Base-by-base conservation (phyloP, 2,888 invertebrate species). In the Platycnemis pennipes region DNA sequence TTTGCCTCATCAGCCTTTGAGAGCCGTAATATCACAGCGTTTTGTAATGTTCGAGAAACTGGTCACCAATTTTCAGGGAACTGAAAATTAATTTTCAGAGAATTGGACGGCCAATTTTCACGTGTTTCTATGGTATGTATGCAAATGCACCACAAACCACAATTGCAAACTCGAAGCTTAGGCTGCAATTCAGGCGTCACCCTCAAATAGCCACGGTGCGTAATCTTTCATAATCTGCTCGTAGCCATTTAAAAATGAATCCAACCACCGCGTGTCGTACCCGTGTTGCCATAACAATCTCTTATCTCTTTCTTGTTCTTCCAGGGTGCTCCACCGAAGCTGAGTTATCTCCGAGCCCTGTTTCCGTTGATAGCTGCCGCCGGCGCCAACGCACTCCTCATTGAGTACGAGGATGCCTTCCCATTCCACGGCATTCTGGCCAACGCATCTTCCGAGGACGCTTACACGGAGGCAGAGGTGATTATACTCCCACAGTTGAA, bases 321-420 rank as follows among this genome's bases (percentile, higher is more conserved):
- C 42, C 91, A 91, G 88, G 94, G 94, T 46, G 94, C 94, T 22
- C 94, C 94, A 37, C 94, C 94, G 3, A 94, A 94, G 94, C 49
- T 97, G 31, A 95, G 95, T 37, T 97, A 97, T 95, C 95, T 96
- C 44, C 94, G 96, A n/a, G 94, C 95, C 16, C 88, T 96, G 31
- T 95, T 96, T 56, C 96, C 96, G 7, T 88, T 96, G 26, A 95
- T 96, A 0, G 95, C 95, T 31, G 94, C 94, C 8, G 95, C 95
- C 19, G 97, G 97, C 31, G 97, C 97, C 19, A 97, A 97, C 94
- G 97, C 97, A 7, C 95, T 97, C 8, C 96, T 97, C 26, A 95
- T 97, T n/a, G 97, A 97, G 95, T 97, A 97, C 96, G 97, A 97
- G 95, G 97, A 97, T 95, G 97, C 97, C 96, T 97, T 97, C 95